These are phyloP conservation scores for Epirrhoe alternata DNA, from an alignment of 2,888 invertebrate genomes.

Conservation along the genomic window DNA sequence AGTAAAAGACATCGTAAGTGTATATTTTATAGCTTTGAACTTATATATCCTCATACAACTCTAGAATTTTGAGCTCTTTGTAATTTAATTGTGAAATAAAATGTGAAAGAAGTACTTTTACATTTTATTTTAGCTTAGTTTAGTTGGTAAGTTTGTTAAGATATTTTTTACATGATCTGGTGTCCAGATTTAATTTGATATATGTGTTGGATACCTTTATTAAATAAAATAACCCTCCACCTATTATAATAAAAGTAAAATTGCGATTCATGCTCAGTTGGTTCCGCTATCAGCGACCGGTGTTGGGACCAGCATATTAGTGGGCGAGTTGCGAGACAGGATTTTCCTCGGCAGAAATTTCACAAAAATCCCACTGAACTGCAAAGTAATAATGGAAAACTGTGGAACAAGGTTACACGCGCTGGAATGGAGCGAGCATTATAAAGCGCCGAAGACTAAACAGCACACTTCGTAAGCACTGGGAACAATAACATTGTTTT, in stretches of 20 bases:
- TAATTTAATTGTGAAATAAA: too few species aligned
- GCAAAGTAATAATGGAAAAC: slow-evolving; percentile 81
- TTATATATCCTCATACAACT: background rate
- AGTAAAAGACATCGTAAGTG: slow-evolving; percentile 77
- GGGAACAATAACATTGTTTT: slow-evolving; percentile 4
- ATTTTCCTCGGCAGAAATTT: slow-evolving; percentile 87
- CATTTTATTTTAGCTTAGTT: too few species aligned
- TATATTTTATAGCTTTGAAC: background rate
- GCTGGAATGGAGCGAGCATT: slow-evolving; percentile 81
- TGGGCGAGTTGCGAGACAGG: slow-evolving; percentile 85
- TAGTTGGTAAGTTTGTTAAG: too few species aligned
- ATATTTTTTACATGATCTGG: too few species aligned
- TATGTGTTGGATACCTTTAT: too few species aligned
- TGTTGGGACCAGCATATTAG: slow-evolving; percentile 87
- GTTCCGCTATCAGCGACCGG: slow-evolving; percentile 85
- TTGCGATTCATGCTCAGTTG: slow-evolving; percentile 27
- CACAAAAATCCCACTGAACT: slow-evolving; percentile 78
- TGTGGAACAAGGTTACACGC: slow-evolving; percentile 81
- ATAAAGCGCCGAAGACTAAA: slow-evolving; percentile 74
- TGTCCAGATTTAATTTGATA: too few species aligned
- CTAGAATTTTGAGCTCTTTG: too few species aligned
- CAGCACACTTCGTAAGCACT: slow-evolving; percentile 59
- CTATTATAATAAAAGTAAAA: background rate
- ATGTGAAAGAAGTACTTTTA: too few species aligned
- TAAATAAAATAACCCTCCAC: background rate